Evolutionary conservation across 2,797 vertebrate genomes (phyloP).

Genomic region (Euthynnus affinis): DNA sequence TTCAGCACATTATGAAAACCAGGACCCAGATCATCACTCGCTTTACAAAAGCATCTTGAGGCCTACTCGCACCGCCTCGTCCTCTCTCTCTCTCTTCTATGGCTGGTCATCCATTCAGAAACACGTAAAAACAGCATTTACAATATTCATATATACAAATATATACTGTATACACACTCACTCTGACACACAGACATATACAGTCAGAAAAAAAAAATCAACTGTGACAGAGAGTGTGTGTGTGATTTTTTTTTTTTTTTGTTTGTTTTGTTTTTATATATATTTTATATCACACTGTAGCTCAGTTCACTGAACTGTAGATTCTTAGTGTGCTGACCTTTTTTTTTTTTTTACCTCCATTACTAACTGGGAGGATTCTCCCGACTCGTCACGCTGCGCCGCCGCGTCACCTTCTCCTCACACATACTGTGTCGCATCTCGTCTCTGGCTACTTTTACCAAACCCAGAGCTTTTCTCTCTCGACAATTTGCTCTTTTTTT

Average conservation of each 20-base stretch:
- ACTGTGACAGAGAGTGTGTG: slow-evolving; percentile 46
- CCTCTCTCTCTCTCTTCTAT: slow-evolving; percentile 16
- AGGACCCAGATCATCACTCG: slow-evolving; percentile 31
- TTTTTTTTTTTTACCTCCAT: slow-evolving; percentile 4
- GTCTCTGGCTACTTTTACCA: neutral
- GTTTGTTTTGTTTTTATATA: too few relatives aligned
- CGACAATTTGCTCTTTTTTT: neutral
- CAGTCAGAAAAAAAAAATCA: slow-evolving; percentile 37
- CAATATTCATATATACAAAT: slow-evolving; percentile 86
- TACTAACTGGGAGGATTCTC: slow-evolving; percentile 2
- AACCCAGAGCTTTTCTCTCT: neutral
- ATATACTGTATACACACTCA: slow-evolving; percentile 71
- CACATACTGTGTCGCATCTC: neutral
- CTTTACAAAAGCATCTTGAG: slow-evolving; percentile 56
- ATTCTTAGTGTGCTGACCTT: slow-evolving; percentile 16
- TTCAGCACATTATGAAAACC: slow-evolving; percentile 34
- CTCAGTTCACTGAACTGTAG: slow-evolving; percentile 28
- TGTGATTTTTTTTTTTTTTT: too few relatives aligned
- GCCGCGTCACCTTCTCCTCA: slow-evolving; percentile 3
- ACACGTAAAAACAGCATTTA: slow-evolving; percentile 82
- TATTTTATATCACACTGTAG: slow-evolving; percentile 9
- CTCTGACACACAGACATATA: slow-evolving; percentile 45
- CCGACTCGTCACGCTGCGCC: neutral
- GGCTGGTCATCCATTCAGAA: slow-evolving; percentile 63
- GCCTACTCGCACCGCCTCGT: neutral